Percentiles rank a stretch among this genome's conserved stretches.
These are phyloP conservation scores for Condylura cristata DNA, from an alignment of 2,113 vertebrate species.

Conservation along the genomic window DNA sequence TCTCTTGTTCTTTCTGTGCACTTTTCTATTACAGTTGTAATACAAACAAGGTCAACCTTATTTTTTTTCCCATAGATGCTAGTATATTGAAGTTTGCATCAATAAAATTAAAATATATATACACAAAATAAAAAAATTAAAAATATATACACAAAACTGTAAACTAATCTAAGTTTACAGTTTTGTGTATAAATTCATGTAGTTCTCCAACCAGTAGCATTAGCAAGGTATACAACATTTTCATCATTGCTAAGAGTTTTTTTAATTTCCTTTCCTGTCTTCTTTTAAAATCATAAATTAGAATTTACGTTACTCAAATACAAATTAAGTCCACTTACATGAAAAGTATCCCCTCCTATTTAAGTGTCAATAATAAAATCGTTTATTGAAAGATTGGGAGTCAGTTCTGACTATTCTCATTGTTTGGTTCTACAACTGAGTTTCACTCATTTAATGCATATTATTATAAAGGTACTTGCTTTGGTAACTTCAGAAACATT, in stretches of 20 bases:
- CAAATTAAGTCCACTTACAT: neutral
- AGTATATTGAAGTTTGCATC: neutral
- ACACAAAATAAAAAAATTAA: too few species aligned
- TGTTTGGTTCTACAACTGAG: neutral
- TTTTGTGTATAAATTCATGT: neutral
- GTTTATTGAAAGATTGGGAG: neutral
- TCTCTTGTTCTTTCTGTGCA: neutral
- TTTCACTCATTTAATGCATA: neutral
- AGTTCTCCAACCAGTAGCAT: neutral
- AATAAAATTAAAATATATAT: too few species aligned
- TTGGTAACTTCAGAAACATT: neutral
- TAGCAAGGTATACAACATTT: neutral
- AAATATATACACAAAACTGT: too few species aligned
- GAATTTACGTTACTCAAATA: neutral
- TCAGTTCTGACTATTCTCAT: neutral
- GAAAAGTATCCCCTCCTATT: accelerated
- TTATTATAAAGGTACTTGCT: neutral
- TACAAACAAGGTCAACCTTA: neutral
- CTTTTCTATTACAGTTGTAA: neutral
- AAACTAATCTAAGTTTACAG: neutral
- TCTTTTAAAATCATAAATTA: neutral
- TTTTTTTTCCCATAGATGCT: neutral
- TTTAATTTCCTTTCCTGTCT: accelerated
- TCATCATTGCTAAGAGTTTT: neutral
- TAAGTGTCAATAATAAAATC: neutral